Conservation (phyloP, 1,140 invertebrate genomes). For the Platorchestia sp. region DNA sequence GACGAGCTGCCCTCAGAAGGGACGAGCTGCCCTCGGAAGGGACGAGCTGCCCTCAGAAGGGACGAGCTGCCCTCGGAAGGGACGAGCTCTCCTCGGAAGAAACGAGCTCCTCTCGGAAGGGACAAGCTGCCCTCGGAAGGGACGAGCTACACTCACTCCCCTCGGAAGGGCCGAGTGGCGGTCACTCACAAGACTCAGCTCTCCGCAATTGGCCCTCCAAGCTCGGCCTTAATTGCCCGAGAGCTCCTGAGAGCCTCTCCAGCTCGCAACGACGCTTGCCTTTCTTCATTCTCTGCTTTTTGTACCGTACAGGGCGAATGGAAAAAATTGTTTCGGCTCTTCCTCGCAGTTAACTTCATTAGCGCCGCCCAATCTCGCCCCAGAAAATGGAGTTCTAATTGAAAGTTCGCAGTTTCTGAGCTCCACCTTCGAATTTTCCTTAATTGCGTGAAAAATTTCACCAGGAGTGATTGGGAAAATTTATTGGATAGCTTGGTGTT, state of each 20-base stretch:
- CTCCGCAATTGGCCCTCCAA: slow-evolving; percentile 23
- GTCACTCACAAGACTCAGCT: slow-evolving; percentile 30
- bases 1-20: too few relatives aligned
- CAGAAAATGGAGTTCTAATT: slow-evolving; percentile 11
- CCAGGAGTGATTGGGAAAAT: neutral
- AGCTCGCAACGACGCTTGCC: neutral
- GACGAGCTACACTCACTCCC: neutral
- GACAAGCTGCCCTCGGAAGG: too few relatives aligned
- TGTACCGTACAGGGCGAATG: neutral
- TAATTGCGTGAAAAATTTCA: neutral
- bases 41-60: neutral
- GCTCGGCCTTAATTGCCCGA: slow-evolving; percentile 26
- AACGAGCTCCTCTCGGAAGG: too few relatives aligned
- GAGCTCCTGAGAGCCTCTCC: neutral
- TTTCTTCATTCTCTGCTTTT: neutral
- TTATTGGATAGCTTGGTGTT: neutral
- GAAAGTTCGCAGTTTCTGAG: slow-evolving; percentile 21
- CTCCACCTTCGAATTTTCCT: neutral
- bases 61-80: too few relatives aligned
- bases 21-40: too few relatives aligned
- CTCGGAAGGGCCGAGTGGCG: neutral
- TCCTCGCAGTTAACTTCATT: slow-evolving; percentile 38
- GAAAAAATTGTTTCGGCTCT: slow-evolving; percentile 38
- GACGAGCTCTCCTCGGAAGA: neutral
- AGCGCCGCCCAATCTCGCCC: neutral